Evolutionary conservation across 2,113 vertebrate species (phyloP).

Genomic region (Aptenodytes patagonicus): DNA sequence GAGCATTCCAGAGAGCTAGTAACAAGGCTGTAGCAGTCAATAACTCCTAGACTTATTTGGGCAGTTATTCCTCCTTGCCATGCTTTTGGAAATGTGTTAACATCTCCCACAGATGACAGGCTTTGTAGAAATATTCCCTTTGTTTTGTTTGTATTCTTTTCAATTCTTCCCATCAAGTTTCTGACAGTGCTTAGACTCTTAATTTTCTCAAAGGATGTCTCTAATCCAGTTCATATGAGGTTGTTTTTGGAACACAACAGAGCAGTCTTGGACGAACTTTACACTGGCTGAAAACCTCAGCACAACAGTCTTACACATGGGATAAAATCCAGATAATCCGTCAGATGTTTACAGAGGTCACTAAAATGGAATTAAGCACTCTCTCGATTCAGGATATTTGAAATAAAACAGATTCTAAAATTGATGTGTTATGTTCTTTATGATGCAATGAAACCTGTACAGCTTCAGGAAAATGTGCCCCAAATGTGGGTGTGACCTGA

Average conservation of each 20-base stretch:
- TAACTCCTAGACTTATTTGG: not conserved
- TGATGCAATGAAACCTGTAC: slow-evolving; percentile 47
- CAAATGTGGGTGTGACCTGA: not conserved
- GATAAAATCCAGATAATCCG: slow-evolving; percentile 65
- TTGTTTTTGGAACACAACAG: slow-evolving; percentile 41
- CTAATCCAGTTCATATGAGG: slow-evolving; percentile 53
- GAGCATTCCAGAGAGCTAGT: not conserved
- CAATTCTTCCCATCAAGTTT: slow-evolving; percentile 52
- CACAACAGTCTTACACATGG: slow-evolving; percentile 51
- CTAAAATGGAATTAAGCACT: slow-evolving; percentile 64
- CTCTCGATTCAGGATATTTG: slow-evolving; percentile 45
- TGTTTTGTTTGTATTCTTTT: slow-evolving; percentile 50
- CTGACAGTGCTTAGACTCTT: slow-evolving; percentile 49
- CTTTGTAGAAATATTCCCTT: slow-evolving; percentile 57
- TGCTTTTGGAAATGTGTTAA: slow-evolving; percentile 53
- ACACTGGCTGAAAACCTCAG: slow-evolving; percentile 56
- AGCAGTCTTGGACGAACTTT: slow-evolving; percentile 26
- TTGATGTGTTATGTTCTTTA: slow-evolving; percentile 43
- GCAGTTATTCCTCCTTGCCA: not conserved
- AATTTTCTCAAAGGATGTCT: slow-evolving; percentile 62
- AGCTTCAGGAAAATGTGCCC: slow-evolving; percentile 49
- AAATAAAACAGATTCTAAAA: slow-evolving; percentile 53
- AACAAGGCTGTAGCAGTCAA: not conserved
- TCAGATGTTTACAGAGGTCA: slow-evolving; percentile 70
- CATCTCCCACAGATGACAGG: slow-evolving; percentile 9